Conservation (phyloP, 2,888 invertebrate genomes). For the Drosophila birchii region DNA sequence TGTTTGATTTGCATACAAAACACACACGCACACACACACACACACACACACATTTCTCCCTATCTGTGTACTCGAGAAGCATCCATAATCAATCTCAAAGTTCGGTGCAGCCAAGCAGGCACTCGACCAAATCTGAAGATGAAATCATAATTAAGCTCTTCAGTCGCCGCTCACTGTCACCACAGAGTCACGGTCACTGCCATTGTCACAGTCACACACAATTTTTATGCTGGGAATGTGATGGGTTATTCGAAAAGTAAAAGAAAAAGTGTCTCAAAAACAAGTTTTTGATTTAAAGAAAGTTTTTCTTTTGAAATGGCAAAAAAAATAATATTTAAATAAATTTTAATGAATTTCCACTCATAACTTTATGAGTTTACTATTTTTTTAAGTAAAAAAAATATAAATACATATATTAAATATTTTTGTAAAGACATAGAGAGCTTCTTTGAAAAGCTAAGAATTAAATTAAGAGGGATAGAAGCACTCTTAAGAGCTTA, state of each 20-base stretch:
- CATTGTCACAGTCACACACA: slow-evolving; percentile 27
- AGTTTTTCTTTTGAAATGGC: no score
- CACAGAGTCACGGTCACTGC: slow-evolving; percentile 30
- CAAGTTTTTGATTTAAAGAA: neutral
- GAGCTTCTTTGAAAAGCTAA: neutral
- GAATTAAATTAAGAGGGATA: neutral
- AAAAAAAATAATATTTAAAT: neutral
- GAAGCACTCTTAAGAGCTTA: neutral
- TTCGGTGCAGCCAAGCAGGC: slow-evolving; percentile 14
- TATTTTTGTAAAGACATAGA: neutral
- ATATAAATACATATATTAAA: no score
- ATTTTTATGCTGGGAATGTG: slow-evolving; percentile 1
- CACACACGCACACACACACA: slow-evolving; percentile 15
- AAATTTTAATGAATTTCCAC: neutral
- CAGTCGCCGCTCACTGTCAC: slow-evolving; percentile 39
- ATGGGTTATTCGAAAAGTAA: neutral
- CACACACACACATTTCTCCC: slow-evolving; percentile 22
- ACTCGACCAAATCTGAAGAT: slow-evolving; percentile 39
- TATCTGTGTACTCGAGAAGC: slow-evolving; percentile 22
- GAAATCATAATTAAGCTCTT: slow-evolving; percentile 39
- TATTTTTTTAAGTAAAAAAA: no score
- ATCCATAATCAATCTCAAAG: slow-evolving; percentile 31
- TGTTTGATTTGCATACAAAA: slow-evolving; percentile 50
- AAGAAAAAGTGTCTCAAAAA: neutral
- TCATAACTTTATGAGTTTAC: neutral